Conservation (phyloP, 2,888 invertebrate species). For the Trachelus iudaicus region DNA sequence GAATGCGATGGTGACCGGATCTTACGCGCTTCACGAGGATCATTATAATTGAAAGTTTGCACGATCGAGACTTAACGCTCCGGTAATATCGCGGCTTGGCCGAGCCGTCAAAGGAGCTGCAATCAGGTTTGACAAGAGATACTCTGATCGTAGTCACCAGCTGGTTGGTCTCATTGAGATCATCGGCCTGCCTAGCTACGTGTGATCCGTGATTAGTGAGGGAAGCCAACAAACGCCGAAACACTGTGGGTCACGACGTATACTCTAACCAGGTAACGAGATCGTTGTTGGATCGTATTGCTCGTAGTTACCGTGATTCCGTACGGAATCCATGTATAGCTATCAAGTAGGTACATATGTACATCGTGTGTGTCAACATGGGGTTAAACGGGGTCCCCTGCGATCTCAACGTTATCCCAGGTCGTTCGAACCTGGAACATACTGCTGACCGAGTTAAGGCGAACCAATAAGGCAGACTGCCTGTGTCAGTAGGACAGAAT, state of each 20-base stretch:
- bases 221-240: background rate
- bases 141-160: background rate
- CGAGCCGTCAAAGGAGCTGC: slow-evolving; percentile 1
- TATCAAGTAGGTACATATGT: slow-evolving; percentile 8
- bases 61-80: slow-evolving; percentile 45
- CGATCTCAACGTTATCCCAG: slow-evolving; percentile 3
- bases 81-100: slow-evolving; percentile 27
- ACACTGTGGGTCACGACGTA: background rate
- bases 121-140: background rate
- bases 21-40: slow-evolving; percentile 34
- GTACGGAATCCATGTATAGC: background rate
- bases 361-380: slow-evolving; percentile 2
- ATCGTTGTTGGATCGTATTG: background rate
- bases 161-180: background rate
- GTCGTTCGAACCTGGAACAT: background rate
- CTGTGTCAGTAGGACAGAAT: background rate
- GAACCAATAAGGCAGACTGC: background rate
- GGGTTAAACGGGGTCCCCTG: slow-evolving; percentile 3
- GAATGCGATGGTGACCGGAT: slow-evolving; percentile 36
- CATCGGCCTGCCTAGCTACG: background rate
- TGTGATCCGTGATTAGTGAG: background rate
- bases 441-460: background rate
- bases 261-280: background rate
- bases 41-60: slow-evolving; percentile 39
- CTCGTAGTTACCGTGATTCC: slow-evolving; percentile 3